Evolutionary conservation across 2,797 vertebrate species (phyloP).

Genomic region (Protonibea diacanthus): DNA sequence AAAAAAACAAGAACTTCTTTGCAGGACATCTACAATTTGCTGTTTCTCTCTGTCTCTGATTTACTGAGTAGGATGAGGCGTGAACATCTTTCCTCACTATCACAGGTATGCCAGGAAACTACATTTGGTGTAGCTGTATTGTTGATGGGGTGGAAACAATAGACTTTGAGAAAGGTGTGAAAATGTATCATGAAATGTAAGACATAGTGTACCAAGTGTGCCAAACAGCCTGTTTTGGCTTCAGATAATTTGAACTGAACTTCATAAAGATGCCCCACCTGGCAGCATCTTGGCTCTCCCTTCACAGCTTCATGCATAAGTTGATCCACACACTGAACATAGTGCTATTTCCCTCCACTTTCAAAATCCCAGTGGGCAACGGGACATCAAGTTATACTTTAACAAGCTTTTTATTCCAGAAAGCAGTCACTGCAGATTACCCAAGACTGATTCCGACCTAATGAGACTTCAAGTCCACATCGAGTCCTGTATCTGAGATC

Average conservation of each 20-base stretch:
- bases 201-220: too few relatives aligned
- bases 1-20: too few relatives aligned
- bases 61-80: too few relatives aligned
- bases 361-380: constrained; percentile 8
- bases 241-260: background rate
- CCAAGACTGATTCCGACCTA: constrained; percentile 10
- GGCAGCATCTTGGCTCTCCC: constrained; percentile 19
- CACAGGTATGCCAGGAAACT: too few relatives aligned
- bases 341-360: background rate
- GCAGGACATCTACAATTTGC: too few relatives aligned
- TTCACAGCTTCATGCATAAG: constrained; percentile 52
- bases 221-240: too few relatives aligned
- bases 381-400: constrained; percentile 22
- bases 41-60: too few relatives aligned
- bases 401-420: constrained; percentile 42
- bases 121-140: too few relatives aligned
- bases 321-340: constrained; percentile 12
- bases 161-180: too few relatives aligned
- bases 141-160: too few relatives aligned
- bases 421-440: constrained; percentile 18
- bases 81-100: too few relatives aligned
- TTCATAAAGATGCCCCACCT: constrained; percentile 14
- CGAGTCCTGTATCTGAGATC: background rate
- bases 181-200: too few relatives aligned
- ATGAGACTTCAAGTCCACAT: background rate